Evolutionary conservation across 1,140 invertebrate species (phyloP).

Genomic region (Dendrolimus punctatus): DNA sequence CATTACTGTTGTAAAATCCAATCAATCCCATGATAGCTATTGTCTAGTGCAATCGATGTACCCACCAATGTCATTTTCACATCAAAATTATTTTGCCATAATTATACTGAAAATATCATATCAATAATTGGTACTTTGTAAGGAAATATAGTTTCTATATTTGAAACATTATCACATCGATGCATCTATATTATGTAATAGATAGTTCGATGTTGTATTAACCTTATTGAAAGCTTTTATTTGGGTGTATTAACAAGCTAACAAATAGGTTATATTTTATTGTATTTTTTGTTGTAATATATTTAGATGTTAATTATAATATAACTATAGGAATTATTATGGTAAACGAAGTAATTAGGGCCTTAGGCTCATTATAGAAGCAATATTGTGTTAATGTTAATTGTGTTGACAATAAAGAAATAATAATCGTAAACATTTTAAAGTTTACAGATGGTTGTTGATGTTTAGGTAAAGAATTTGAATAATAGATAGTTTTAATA

Average conservation of each 20-base stretch:
- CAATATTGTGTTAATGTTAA: conserved; percentile 24
- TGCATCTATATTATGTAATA: conserved; percentile 47
- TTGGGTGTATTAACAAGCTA: conserved; percentile 42
- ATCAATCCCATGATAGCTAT: conserved; percentile 25
- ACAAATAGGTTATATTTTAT: conserved; percentile 2
- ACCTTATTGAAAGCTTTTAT: conserved; percentile 48
- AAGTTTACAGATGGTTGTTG: conserved; percentile 67
- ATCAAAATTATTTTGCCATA: conserved; percentile 9
- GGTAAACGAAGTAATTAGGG: conserved; percentile 37
- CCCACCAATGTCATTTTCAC: conserved; percentile 25
- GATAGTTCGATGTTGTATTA: conserved; percentile 62
- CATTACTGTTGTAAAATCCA: conserved; percentile 33
- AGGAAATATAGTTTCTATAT: neutral
- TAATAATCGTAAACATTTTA: conserved; percentile 37
- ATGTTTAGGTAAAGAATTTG: conserved; percentile 64
- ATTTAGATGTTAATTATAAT: conserved; percentile 21
- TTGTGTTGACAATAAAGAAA: conserved; percentile 22
- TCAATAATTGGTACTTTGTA: too few species aligned
- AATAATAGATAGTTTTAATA: conserved; percentile 41
- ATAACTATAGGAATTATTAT: conserved; percentile 25
- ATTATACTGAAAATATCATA: too few species aligned
- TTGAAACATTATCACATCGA: conserved; percentile 29
- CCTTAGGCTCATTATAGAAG: conserved; percentile 39
- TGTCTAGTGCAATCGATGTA: conserved; percentile 40
- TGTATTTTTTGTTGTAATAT: conserved; percentile 26